These are phyloP conservation scores for Lasioglossum oenotherae DNA, from an alignment of 2,888 invertebrate genomes.

Conservation along the genomic window DNA sequence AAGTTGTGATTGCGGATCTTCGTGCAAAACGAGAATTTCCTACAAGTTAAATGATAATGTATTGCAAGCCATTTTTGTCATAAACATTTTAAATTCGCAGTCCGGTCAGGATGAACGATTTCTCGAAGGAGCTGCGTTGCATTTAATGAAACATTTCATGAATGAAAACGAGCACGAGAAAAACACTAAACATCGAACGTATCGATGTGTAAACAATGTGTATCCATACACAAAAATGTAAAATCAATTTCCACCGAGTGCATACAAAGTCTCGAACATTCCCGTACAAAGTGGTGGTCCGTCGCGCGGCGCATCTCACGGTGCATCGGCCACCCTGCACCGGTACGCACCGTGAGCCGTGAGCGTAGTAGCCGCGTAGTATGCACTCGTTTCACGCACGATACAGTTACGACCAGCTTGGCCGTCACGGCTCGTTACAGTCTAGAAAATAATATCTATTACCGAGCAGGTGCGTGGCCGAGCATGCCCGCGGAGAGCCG, in stretches of 20 bases:
- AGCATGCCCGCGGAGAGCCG: not conserved
- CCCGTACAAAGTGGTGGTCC: not conserved
- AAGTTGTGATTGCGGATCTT: not conserved
- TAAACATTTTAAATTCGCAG: no score
- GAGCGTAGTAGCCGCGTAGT: constrained; percentile 12
- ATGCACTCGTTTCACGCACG: constrained; percentile 41
- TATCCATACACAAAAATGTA: not conserved
- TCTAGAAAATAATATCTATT: constrained; percentile 20
- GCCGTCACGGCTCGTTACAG: constrained; percentile 18
- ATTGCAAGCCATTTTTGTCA: no score
- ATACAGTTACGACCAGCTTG: constrained; percentile 43
- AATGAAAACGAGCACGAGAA: not conserved
- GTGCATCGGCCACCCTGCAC: not conserved
- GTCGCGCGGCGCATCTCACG: not conserved
- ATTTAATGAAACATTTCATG: not conserved
- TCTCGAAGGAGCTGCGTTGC: not conserved
- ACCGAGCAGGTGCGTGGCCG: constrained; percentile 7
- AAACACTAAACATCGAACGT: not conserved
- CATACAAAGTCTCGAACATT: not conserved
- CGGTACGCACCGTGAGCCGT: constrained; percentile 11
- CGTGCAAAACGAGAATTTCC: no score
- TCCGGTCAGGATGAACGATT: no score
- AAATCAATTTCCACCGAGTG: not conserved
- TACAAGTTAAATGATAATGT: no score
- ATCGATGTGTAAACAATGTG: not conserved